phyloP scores from a whole-genome alignment of 2,888 invertebrate genomes.

The Zhengitettix transpicula region DNA sequence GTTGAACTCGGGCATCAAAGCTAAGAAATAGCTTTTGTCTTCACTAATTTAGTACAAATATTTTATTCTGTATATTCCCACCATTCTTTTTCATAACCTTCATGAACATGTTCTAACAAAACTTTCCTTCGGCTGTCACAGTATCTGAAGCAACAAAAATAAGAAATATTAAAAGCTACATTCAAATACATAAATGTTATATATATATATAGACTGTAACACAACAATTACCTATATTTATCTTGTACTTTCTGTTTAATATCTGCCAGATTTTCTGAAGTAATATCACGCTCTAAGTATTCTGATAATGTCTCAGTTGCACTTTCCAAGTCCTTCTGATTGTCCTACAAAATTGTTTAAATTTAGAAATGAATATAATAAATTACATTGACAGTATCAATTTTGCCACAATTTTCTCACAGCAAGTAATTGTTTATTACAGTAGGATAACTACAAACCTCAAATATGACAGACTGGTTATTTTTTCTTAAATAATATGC shows the following conservation, averaged over 20 bases:
- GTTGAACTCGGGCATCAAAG: too few species aligned
- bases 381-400: background rate
- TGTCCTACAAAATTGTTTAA: constrained; percentile 43
- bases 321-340: constrained; percentile 93
- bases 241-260: constrained; percentile 99
- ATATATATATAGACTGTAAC: background rate
- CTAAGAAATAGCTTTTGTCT: too few species aligned
- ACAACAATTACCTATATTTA: constrained; percentile 62
- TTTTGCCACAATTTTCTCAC: background rate
- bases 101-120: constrained; percentile 90
- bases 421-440: too few species aligned
- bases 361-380: background rate
- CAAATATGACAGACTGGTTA: constrained; percentile 97
- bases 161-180: constrained; percentile 6
- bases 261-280: constrained; percentile 88
- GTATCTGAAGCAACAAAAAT: constrained; percentile 49
- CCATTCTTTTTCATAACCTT: constrained; percentile 97
- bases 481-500: constrained; percentile 96
- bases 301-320: constrained; percentile 95
- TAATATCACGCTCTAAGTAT: constrained; percentile 94
- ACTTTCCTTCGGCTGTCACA: constrained; percentile 95
- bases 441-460: constrained; percentile 29
- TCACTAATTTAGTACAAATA: too few species aligned
- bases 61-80: constrained; percentile 86
- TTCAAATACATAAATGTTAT: background rate